A percentile compares a stretch with the other conserved stretches of the same genome.
These are phyloP conservation scores for Lasioglossum morio DNA, from an alignment of 2,888 invertebrate genomes.

Conservation along the genomic window DNA sequence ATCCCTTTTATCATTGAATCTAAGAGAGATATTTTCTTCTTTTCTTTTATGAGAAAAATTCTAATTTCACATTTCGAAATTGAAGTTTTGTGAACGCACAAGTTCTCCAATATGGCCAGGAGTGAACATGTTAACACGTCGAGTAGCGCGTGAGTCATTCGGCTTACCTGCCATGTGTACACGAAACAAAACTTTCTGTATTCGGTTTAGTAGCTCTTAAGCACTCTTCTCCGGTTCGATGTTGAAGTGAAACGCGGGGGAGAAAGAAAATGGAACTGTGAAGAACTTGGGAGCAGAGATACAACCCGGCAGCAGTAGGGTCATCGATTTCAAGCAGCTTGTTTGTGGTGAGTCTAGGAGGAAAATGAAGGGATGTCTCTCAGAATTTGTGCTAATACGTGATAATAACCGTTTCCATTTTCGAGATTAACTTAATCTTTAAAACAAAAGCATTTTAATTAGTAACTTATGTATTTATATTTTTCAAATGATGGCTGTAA, in stretches of 20 bases:
- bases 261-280: slow-evolving; percentile 20
- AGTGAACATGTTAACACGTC: slow-evolving; percentile 7
- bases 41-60: not conserved
- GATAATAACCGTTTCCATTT: not conserved
- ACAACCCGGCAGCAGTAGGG: slow-evolving; percentile 9
- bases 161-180: not conserved
- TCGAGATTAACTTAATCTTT: not conserved
- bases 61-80: not conserved
- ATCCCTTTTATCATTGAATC: not conserved
- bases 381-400: not conserved
- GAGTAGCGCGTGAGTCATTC: not conserved
- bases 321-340: slow-evolving; percentile 22
- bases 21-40: not conserved
- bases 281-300: slow-evolving; percentile 16
- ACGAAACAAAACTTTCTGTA: slow-evolving; percentile 7
- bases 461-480: not conserved
- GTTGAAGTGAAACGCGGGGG: not conserved
- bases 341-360: slow-evolving; percentile 6
- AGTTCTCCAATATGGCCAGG: not conserved
- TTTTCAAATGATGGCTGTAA: not conserved
- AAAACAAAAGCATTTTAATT: not conserved
- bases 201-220: slow-evolving; percentile 14
- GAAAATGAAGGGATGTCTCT: not conserved
- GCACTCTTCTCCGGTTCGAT: not conserved
- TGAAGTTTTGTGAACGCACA: not conserved